These are phyloP conservation scores for Bicyclus anynana DNA, from an alignment of 1,140 invertebrate species.

Conservation along the genomic window DNA sequence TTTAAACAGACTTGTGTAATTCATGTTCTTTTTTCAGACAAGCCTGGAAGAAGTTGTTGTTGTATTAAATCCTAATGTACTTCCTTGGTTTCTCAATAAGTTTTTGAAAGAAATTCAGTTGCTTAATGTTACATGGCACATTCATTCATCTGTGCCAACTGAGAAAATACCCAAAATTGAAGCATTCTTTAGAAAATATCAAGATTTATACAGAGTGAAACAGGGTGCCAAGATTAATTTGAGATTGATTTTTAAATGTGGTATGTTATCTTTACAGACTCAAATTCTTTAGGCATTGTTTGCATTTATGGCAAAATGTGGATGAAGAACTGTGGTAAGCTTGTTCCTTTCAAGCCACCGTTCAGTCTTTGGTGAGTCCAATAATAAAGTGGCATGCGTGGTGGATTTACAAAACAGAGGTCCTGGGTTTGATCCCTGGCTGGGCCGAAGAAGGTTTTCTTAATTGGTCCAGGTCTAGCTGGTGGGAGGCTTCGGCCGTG, in stretches of 20 bases:
- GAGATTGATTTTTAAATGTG: constrained; percentile 87
- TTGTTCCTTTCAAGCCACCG: too few relatives aligned
- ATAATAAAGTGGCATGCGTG: too few relatives aligned
- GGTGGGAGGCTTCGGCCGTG: too few relatives aligned
- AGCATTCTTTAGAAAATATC: constrained; percentile 46
- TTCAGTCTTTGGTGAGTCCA: too few relatives aligned
- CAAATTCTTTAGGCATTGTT: not conserved
- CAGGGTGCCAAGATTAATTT: constrained; percentile 73
- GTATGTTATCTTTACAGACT: constrained; percentile 70
- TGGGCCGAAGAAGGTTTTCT: too few relatives aligned
- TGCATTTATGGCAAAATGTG: not conserved
- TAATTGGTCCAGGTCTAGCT: too few relatives aligned
- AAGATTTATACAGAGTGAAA: constrained; percentile 18
- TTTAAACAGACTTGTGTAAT: too few relatives aligned
- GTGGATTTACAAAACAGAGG: too few relatives aligned
- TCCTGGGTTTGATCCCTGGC: too few relatives aligned
- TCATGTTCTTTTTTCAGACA: constrained; percentile 65
- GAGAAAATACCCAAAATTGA: constrained; percentile 52
- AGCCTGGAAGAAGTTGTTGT: constrained; percentile 82
- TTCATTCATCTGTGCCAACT: constrained; percentile 81
- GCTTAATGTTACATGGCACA: constrained; percentile 75
- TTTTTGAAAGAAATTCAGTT: constrained; percentile 77
- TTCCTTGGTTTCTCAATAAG: constrained; percentile 83
- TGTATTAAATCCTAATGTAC: constrained; percentile 80
- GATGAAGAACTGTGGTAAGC: too few relatives aligned